These are phyloP conservation scores for Trematocara nigrifrons DNA, from an alignment of 2,113 vertebrate genomes.

Conservation along the genomic window DNA sequence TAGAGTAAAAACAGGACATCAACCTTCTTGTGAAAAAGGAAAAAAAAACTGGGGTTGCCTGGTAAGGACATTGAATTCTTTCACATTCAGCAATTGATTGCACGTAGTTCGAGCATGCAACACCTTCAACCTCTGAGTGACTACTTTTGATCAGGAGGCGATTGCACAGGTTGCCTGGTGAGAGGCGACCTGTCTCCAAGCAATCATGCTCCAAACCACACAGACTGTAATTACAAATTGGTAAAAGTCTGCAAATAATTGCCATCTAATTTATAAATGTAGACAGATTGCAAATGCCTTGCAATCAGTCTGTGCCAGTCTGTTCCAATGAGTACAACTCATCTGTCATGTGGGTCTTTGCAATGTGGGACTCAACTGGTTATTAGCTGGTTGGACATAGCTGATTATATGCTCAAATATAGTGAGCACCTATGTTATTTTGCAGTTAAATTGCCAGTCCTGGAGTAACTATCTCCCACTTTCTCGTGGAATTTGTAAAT, in stretches of 20 bases:
- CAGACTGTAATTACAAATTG: background rate
- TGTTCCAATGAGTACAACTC: background rate
- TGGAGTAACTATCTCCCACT: background rate
- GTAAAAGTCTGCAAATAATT: background rate
- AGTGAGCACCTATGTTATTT: background rate
- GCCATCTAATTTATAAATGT: background rate
- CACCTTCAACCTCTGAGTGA: background rate
- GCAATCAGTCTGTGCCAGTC: background rate
- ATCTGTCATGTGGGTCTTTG: background rate
- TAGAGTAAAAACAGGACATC: background rate
- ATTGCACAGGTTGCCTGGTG: background rate
- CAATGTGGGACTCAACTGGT: background rate
- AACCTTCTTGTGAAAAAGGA: background rate
- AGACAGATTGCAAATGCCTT: background rate
- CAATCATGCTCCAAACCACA: background rate
- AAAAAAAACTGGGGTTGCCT: background rate
- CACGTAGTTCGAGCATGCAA: background rate
- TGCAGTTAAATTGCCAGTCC: background rate
- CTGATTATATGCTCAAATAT: background rate
- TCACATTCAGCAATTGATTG: background rate
- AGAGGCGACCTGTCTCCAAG: background rate
- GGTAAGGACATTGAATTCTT: background rate
- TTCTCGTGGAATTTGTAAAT: background rate
- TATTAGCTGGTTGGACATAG: background rate
- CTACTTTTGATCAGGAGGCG: background rate